Evolutionary conservation across 2,113 vertebrate genomes (phyloP), one percentile per base, ranked within the genome.

Genomic region (Corydoras sp.): DNA sequence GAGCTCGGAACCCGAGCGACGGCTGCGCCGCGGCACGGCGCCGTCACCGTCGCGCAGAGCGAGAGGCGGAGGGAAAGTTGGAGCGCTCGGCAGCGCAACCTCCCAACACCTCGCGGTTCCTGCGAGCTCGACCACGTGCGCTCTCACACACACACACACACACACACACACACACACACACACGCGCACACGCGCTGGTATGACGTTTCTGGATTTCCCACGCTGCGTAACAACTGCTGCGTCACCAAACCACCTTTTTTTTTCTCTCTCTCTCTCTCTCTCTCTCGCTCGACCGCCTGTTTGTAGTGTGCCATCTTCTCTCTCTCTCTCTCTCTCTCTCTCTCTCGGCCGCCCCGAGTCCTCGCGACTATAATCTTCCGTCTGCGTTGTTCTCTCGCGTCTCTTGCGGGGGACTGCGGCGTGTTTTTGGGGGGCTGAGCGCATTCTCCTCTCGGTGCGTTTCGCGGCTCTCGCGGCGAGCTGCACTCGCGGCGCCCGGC

Each of bases 181-280:
- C 62, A 65, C 53, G n/a, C 61, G 49, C 61, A 56, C 62, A 50
- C 61, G 30, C 62, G 60, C 66, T 64, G 51, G 60, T 55, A 51
- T 69, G 87, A 88, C 86, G 88, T 88, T 84, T 84, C 80, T 62
- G 18, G 79, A 84, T 83, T 71, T 79, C 73, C 77, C 77, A 79
- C 73, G 69, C 73, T 79, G 50, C 69, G 77, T 78, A 71, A 81
- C 83, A 86, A 85, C 81, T 61, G 86, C 88, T 87, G 86, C 83
- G 86, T 89, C 88, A 90, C 81, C 72, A 31, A 63, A 61, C 73
- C 10, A 59, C 66, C 62, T 15, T 68, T 59, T 55, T 58, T 60
- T 62, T 50, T n/a, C 32, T 10, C 31, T 35, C 68, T 9, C 59
- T 51, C 70, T 72, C 64, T n/a, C n/a, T n/a, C n/a, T n/a, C n/a